Conservation (phyloP, 2,888 invertebrate species). For the Nomada ferruginata region DNA sequence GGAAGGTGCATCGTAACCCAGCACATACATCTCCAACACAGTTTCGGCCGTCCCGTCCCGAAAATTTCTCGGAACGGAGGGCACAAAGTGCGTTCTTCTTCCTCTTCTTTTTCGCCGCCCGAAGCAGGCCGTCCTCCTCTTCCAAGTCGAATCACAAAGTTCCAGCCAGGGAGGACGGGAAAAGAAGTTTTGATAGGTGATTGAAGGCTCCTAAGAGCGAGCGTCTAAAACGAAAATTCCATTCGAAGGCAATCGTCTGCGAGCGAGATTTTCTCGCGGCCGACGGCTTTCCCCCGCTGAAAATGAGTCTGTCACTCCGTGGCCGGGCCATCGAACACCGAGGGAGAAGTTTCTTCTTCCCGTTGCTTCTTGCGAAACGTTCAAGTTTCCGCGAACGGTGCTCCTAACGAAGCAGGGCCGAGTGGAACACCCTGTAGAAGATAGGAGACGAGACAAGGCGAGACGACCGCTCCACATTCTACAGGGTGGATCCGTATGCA, state of each 20-base stretch:
- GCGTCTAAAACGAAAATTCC: constrained; percentile 47
- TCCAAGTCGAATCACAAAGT: constrained; percentile 16
- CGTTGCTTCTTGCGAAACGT: background rate
- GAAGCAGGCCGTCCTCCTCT: background rate
- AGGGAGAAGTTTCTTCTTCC: background rate
- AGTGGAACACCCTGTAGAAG: constrained; percentile 61
- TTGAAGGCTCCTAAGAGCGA: constrained; percentile 9
- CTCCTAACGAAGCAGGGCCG: too few relatives aligned
- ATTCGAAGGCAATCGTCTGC: constrained; percentile 44
- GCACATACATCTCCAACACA: constrained; percentile 22
- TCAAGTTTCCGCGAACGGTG: background rate
- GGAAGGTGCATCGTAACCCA: constrained; percentile 18
- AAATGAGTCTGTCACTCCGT: constrained; percentile 79
- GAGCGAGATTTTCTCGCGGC: too few relatives aligned
- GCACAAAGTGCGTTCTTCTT: constrained; percentile 26
- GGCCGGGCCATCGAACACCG: constrained; percentile 28
- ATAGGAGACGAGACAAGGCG: background rate
- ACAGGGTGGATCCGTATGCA: constrained; percentile 80
- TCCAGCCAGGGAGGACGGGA: background rate
- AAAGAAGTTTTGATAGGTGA: background rate
- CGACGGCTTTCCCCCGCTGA: constrained; percentile 39
- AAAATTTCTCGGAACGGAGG: constrained; percentile 44
- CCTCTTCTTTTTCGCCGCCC: background rate
- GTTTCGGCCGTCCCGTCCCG: constrained; percentile 8
- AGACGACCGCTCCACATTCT: constrained; percentile 74